Evolutionary conservation across 2,113 vertebrate species (phyloP).

Genomic region (Hystrix cristata): DNA sequence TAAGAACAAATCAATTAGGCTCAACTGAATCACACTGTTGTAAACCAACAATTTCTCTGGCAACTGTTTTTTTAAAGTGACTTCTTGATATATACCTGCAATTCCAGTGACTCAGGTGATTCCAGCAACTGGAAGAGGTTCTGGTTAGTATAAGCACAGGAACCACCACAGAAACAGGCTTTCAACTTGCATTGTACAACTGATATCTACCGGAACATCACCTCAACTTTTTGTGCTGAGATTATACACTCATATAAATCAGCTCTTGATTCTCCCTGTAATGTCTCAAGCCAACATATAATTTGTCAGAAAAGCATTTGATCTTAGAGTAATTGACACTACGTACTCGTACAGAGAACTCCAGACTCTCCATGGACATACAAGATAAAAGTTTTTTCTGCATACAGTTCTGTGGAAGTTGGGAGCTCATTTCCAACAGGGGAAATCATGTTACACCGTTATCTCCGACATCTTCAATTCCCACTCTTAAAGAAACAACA

Average conservation of each 20-base stretch:
- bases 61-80: background rate
- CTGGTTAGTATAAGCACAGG: background rate
- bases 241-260: background rate
- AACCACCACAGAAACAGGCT: background rate
- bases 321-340: background rate
- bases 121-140: background rate
- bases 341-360: background rate
- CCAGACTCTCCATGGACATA: background rate
- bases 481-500: background rate
- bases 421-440: background rate
- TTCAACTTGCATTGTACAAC: background rate
- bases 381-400: background rate
- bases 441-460: background rate
- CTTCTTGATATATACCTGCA: background rate
- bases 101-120: background rate
- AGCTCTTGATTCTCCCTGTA: background rate
- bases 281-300: background rate
- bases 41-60: background rate
- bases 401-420: background rate
- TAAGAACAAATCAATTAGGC: conserved; percentile 22
- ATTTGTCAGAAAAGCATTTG: conserved; percentile 12
- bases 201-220: background rate
- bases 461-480: background rate
- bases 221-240: background rate
- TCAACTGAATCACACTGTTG: background rate